These are phyloP conservation scores for Chitala chitala DNA, from an alignment of 2,113 vertebrate species.

Conservation along the genomic window DNA sequence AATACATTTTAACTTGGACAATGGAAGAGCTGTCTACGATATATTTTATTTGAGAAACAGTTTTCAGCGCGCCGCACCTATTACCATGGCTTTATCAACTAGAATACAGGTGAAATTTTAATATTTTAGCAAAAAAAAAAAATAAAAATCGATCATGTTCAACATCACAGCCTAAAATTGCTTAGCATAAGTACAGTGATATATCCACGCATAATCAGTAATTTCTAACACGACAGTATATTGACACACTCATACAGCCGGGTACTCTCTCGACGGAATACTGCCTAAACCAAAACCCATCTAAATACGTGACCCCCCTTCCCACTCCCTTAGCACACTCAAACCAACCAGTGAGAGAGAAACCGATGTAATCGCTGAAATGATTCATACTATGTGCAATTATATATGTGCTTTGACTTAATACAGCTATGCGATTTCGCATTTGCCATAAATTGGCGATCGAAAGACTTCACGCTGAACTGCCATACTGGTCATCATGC, in stretches of 20 bases:
- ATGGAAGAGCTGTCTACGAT: neutral
- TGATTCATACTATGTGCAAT: neutral
- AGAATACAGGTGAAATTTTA: neutral
- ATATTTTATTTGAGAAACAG: neutral
- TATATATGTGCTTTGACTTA: neutral
- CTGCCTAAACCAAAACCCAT: constrained; percentile 19
- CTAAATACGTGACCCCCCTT: constrained; percentile 27
- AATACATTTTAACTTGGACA: neutral
- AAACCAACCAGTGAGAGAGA: constrained; percentile 18
- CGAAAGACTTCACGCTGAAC: neutral
- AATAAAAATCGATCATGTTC: neutral
- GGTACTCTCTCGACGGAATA: constrained; percentile 15
- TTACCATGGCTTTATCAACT: neutral
- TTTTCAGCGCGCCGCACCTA: neutral
- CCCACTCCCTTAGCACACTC: constrained; percentile 28
- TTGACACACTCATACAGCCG: constrained; percentile 12
- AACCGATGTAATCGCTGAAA: constrained; percentile 7
- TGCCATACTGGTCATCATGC: neutral
- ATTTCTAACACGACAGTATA: neutral
- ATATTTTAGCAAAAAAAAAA: constrained; percentile 6
- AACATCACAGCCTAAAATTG: neutral
- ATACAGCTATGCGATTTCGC: neutral
- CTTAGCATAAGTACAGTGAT: neutral
- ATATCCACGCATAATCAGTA: neutral
- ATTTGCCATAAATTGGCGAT: neutral